Conservation (phyloP, 2,888 invertebrate genomes). For the Caenorhabditis sinica region DNA sequence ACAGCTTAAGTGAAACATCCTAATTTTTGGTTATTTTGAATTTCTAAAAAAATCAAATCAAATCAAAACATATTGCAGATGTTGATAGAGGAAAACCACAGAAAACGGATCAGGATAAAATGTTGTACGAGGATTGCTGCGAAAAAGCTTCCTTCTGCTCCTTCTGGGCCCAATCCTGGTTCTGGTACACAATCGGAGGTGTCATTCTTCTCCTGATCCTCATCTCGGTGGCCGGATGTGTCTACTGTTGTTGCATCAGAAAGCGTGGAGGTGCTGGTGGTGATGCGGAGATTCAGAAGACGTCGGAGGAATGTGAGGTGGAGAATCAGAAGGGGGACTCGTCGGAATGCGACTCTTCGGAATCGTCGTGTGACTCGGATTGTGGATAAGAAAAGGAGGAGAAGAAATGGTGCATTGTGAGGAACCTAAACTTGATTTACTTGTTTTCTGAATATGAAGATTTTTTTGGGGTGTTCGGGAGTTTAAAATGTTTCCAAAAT, state of each 20-base stretch:
- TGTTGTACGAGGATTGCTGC: background rate
- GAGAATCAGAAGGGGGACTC: background rate
- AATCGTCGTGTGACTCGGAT: background rate
- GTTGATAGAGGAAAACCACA: background rate
- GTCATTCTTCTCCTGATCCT: no score
- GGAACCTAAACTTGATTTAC: no score
- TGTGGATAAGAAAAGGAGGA: no score
- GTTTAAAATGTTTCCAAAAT: no score
- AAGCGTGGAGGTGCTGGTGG: slow-evolving; percentile 1
- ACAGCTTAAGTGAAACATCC: no score
- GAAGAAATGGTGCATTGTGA: no score
- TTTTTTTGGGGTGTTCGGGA: no score
- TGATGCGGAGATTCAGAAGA: background rate
- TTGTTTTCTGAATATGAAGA: no score
- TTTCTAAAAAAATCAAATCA: no score
- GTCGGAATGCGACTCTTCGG: background rate
- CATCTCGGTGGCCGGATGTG: no score
- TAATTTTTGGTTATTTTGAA: no score
- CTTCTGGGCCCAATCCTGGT: background rate
- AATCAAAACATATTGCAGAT: slow-evolving; percentile 3
- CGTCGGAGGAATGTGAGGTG: background rate
- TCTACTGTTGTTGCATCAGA: background rate
- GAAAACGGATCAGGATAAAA: background rate
- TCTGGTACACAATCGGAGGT: slow-evolving; percentile 2
- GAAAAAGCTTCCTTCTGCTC: background rate